Conservation (phyloP, 30 jellyfish, hydroid and myxozoan genomes). For the Sanderia malayensis region DNA sequence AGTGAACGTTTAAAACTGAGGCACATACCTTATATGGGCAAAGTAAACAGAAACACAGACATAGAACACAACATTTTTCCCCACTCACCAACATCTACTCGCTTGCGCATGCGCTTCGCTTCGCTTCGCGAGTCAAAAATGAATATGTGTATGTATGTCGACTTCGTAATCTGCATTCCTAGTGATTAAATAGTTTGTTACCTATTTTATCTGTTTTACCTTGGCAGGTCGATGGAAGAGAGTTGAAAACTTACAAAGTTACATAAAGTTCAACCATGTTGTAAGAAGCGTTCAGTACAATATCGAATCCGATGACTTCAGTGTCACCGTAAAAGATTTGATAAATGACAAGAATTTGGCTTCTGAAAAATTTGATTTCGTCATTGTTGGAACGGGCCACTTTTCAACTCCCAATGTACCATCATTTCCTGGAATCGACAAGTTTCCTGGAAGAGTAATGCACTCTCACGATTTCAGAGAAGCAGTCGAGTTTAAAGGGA, state of each 20-base stretch:
- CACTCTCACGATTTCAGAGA: conserved; percentile 80
- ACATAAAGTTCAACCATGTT: conserved; percentile 42
- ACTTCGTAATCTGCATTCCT: too few species aligned
- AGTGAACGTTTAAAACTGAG: too few species aligned
- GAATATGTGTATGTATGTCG: too few species aligned
- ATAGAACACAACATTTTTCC: too few species aligned
- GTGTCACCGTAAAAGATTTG: conserved; percentile 36
- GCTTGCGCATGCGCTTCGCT: too few species aligned
- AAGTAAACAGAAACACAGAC: too few species aligned
- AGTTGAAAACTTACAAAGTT: conserved; percentile 5
- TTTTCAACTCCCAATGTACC: conserved; percentile 74
- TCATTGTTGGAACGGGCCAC: conserved; percentile 75
- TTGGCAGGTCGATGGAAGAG: conserved; percentile 43
- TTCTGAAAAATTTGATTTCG: conserved; percentile 55
- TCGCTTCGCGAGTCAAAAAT: too few species aligned
- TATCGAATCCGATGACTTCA: conserved; percentile 26
- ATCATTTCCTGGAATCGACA: conserved; percentile 51
- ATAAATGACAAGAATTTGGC: conserved; percentile 12
- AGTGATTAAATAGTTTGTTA: too few species aligned
- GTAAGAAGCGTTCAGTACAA: conserved; percentile 55
- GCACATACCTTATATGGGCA: too few species aligned
- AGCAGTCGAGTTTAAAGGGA: conserved; percentile 39
- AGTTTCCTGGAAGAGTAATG: conserved; percentile 62
- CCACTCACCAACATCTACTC: too few species aligned
- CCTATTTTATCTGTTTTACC: too few species aligned